phyloP scores from a whole-genome alignment of 2,797 vertebrate species.

The Propithecus perrieri region DNA sequence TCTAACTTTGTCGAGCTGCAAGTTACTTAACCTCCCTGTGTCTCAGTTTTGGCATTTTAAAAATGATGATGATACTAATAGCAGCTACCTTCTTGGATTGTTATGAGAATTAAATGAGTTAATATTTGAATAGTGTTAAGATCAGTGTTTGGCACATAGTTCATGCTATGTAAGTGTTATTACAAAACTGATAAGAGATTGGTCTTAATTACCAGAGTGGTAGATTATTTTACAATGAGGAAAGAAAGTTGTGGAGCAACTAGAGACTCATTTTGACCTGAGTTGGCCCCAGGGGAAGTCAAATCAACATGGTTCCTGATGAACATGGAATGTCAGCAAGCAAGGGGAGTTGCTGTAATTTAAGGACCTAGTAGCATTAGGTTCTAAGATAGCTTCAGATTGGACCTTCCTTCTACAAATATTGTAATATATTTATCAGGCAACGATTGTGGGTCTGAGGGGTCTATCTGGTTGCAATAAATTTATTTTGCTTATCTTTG shows the following conservation, averaged over 20 bases:
- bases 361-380: neutral
- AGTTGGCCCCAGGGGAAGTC: neutral
- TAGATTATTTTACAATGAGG: constrained; percentile 8
- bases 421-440: neutral
- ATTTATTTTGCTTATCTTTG: neutral
- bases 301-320: neutral
- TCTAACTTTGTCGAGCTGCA: neutral
- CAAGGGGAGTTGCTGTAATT: neutral
- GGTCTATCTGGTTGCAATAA: neutral
- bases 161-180: neutral
- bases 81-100: neutral
- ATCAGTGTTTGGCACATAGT: neutral
- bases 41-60: neutral
- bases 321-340: neutral
- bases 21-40: neutral
- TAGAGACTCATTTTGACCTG: neutral
- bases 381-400: neutral
- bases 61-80: neutral
- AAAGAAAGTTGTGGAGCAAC: neutral
- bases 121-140: neutral
- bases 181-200: constrained; percentile 7
- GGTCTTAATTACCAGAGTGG: neutral
- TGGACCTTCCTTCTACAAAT: neutral
- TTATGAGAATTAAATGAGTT: constrained; percentile 12
- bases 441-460: neutral